These are phyloP conservation scores for Myrmophylax atrothorax DNA, from an alignment of 2,113 vertebrate genomes.

Conservation along the genomic window DNA sequence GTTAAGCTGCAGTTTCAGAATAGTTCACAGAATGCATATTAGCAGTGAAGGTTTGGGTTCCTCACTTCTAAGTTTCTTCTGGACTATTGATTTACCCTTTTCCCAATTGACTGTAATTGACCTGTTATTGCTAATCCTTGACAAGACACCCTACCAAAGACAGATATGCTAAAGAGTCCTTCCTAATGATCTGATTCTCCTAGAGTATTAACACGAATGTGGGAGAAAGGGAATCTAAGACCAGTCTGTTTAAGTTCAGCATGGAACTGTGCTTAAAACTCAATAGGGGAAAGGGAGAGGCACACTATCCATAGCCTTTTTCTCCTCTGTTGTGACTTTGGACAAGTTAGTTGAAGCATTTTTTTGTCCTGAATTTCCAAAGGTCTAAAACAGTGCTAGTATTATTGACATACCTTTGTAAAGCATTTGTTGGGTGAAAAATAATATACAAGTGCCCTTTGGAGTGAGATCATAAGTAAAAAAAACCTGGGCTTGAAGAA, in stretches of 20 bases:
- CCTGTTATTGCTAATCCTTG: not conserved
- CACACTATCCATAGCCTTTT: accelerated
- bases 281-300: not conserved
- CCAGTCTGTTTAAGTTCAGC: not conserved
- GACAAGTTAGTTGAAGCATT: not conserved
- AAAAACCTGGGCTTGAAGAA: not conserved
- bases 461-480: not conserved
- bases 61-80: not conserved
- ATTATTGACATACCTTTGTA: not conserved
- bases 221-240: not conserved
- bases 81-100: not conserved
- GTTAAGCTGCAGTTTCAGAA: not conserved
- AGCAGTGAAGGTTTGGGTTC: not conserved
- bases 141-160: not conserved
- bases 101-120: not conserved
- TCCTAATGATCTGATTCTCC: not conserved
- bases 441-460: not conserved
- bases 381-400: not conserved
- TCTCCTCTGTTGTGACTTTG: not conserved
- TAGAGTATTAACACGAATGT: not conserved
- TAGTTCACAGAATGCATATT: not conserved
- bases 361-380: not conserved
- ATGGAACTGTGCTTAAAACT: not conserved
- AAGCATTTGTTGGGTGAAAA: not conserved
- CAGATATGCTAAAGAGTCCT: not conserved